These are phyloP conservation scores for Eupeodes latifasciatus DNA, from an alignment of 2,888 invertebrate genomes.

Conservation along the genomic window DNA sequence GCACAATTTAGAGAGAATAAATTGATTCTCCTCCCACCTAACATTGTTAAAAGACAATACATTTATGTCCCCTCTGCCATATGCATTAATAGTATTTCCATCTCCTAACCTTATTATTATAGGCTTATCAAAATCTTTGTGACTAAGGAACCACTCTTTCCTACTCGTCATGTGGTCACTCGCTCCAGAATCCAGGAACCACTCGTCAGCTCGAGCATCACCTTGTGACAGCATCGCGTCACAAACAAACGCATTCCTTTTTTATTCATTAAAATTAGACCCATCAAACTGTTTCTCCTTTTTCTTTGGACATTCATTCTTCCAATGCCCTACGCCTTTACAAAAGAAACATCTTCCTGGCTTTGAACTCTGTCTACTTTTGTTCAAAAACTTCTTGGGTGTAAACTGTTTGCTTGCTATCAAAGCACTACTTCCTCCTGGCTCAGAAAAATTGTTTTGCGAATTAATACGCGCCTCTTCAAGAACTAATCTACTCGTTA, in stretches of 20 bases:
- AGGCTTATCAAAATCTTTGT: constrained; percentile 13
- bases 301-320: constrained; percentile 30
- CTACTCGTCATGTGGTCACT: constrained; percentile 33
- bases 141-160: constrained; percentile 13
- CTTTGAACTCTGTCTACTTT: constrained; percentile 1
- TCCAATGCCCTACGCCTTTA: constrained; percentile 35
- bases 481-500: too few relatives aligned
- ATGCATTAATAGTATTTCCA: constrained; percentile 62
- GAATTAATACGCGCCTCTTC: not conserved
- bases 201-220: too few relatives aligned
- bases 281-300: not conserved
- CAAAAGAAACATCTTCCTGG: constrained; percentile 37
- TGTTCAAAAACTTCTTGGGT: constrained; percentile 19
- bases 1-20: constrained; percentile 74
- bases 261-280: not conserved
- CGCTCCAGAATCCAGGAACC: too few relatives aligned
- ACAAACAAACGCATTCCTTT: constrained; percentile 2
- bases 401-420: constrained; percentile 26
- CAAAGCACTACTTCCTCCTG: constrained; percentile 8
- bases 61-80: constrained; percentile 70
- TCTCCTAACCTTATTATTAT: constrained; percentile 57
- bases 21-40: constrained; percentile 74
- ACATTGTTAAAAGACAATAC: constrained; percentile 72
- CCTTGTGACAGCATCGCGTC: too few relatives aligned
- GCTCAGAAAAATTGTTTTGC: constrained; percentile 20